These are phyloP conservation scores for Drosophila helvetica DNA, from an alignment of 2,888 invertebrate species.

Conservation along the genomic window DNA sequence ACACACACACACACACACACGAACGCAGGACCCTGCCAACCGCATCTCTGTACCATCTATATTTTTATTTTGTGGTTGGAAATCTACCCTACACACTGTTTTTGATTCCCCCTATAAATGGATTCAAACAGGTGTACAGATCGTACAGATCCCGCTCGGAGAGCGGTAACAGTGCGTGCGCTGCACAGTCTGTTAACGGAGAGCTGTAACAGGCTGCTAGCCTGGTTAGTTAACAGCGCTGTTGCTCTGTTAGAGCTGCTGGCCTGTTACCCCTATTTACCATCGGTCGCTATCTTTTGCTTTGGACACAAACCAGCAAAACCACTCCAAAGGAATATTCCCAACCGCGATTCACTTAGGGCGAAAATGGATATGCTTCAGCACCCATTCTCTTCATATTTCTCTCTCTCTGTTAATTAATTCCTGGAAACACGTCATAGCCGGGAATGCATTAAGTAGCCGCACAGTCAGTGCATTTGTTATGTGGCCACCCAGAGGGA, in stretches of 20 bases:
- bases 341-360: background rate
- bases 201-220: too few relatives aligned
- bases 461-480: background rate
- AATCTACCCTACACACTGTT: too few relatives aligned
- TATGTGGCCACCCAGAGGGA: background rate
- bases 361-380: too few relatives aligned
- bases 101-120: background rate
- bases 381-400: too few relatives aligned
- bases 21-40: conserved; percentile 8
- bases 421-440: background rate
- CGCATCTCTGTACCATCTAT: background rate
- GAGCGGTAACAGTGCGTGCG: too few relatives aligned
- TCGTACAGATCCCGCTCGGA: too few relatives aligned
- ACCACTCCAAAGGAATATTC: background rate
- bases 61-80: background rate
- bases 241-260: background rate
- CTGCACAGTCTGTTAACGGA: too few relatives aligned
- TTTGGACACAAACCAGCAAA: background rate
- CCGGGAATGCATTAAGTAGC: background rate
- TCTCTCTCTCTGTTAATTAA: background rate
- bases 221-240: background rate
- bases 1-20: conserved; percentile 15
- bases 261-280: too few relatives aligned
- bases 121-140: background rate
- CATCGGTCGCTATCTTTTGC: too few relatives aligned